Base-by-base conservation (phyloP, 1,140 invertebrate genomes). In the Bombus waltoni region DNA sequence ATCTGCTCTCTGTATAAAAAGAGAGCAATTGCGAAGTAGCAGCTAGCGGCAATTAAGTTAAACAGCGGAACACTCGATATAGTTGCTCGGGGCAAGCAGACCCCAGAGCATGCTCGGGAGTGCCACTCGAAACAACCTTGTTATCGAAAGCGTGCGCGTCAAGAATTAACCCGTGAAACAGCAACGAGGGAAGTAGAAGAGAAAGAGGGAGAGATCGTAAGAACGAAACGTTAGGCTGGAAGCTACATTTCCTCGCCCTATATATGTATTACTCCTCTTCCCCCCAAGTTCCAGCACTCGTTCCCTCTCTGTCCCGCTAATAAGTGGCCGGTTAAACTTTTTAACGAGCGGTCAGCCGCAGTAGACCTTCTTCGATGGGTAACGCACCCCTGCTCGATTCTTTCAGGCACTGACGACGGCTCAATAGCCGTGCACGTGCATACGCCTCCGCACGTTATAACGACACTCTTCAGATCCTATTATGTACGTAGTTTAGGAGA, bases 311-410 rank as follows among this genome's bases (percentile, higher is more conserved):
- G 38, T 86, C n/a, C 35, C 66, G 76, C 74, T 90, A 90, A 90
- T 90, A 90, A 90, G 88, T 76, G 89, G 72, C 87, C 88, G 88
- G 89, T 90, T 90, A 90, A 90, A 90, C 89, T 90, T 90, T 90
- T 90, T 90, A 90, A 90, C 89, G 89, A 90, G 90, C 90, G 90
- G 90, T 91, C 89, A 91, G 79, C 78, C 83, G 84, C 59, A 57
- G 73, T 57, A 66, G 79, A 84, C 77, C 85, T 90, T 81, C 84
- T 87, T 80, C 68, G 76, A 73, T 74, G 66, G 70, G 76, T 76
- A 84, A 90, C 74, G 76, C 76, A 82, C 65, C 89, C 42, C 42
- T 57, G 22, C 35, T 18, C 87, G 65, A 90, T 90, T 89, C 89
- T 90, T 90, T 90, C 88, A 90, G 80, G 88, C 85, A 90, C 85